Conservation (phyloP, 30 jellyfish, hydroid and myxozoan species). For the Pelagia noctiluca region DNA sequence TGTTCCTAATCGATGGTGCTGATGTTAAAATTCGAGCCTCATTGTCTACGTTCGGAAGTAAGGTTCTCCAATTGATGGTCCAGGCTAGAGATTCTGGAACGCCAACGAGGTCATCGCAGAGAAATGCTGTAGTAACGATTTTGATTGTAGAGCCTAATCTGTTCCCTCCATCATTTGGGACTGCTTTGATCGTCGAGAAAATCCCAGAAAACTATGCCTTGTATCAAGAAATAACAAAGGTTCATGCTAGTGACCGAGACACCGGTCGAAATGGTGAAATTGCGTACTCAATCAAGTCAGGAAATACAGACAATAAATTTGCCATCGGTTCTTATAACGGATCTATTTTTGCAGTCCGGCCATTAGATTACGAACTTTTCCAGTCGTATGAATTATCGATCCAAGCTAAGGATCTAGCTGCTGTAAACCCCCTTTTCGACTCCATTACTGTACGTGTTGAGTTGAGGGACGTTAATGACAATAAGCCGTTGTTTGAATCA, state of each 20-base stretch:
- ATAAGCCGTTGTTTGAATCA: slow-evolving; percentile 53
- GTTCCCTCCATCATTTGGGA: slow-evolving; percentile 50
- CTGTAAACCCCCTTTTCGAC: slow-evolving; percentile 23
- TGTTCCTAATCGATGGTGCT: slow-evolving; percentile 22
- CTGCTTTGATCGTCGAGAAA: not conserved
- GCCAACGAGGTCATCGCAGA: slow-evolving; percentile 36
- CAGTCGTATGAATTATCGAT: slow-evolving; percentile 31
- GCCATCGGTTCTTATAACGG: slow-evolving; percentile 47
- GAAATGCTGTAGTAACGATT: slow-evolving; percentile 23
- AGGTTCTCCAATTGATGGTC: slow-evolving; percentile 18
- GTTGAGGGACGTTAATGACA: slow-evolving; percentile 75
- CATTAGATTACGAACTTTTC: slow-evolving; percentile 66
- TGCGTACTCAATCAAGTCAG: slow-evolving; percentile 32
- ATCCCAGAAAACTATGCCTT: slow-evolving; percentile 65
- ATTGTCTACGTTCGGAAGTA: slow-evolving; percentile 8
- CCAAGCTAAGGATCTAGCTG: slow-evolving; percentile 57
- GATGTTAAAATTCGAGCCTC: slow-evolving; percentile 26
- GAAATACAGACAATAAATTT: slow-evolving; percentile 39
- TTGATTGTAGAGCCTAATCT: slow-evolving; percentile 47
- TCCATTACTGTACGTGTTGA: slow-evolving; percentile 29
- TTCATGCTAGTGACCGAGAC: slow-evolving; percentile 65
- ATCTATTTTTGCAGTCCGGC: slow-evolving; percentile 15
- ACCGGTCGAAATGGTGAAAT: slow-evolving; percentile 66
- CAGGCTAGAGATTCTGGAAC: slow-evolving; percentile 67
- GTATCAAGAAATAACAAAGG: slow-evolving; percentile 34